Conservation (phyloP, 2,888 invertebrate genomes). For the Xylocampa areola region DNA sequence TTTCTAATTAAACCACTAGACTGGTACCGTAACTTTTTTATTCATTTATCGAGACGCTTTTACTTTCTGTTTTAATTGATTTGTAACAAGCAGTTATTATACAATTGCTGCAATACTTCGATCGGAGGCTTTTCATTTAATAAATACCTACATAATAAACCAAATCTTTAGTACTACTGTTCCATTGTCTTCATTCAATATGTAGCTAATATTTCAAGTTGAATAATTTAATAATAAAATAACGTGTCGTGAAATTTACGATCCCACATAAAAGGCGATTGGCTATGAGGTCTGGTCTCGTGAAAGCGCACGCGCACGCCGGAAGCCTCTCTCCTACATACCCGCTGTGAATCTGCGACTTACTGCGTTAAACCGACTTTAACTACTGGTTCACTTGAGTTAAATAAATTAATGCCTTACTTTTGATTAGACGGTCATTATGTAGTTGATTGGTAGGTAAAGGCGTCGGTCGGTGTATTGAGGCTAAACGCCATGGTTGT, state of each 20-base stretch:
- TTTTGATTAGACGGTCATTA: conserved; percentile 75
- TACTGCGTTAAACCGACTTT: conserved; percentile 62
- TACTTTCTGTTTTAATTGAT: conserved; percentile 36
- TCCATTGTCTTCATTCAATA: conserved; percentile 32
- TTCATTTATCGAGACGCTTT: conserved; percentile 17
- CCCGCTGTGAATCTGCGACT: conserved; percentile 70
- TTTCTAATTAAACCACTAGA: conserved; percentile 23
- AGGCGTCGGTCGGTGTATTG: conserved; percentile 66
- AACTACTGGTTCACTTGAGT: conserved; percentile 65
- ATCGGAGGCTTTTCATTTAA: conserved; percentile 9
- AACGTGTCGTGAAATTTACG: conserved; percentile 63
- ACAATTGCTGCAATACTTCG: conserved; percentile 24
- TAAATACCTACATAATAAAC: conserved; percentile 22
- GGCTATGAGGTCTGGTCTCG: conserved; percentile 66
- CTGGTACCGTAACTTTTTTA: conserved; percentile 13
- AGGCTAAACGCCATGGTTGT: conserved; percentile 60
- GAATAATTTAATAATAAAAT: conserved; percentile 59
- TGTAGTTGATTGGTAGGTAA: conserved; percentile 66
- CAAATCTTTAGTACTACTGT: conserved; percentile 15
- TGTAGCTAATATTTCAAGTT: conserved; percentile 30
- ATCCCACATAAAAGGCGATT: conserved; percentile 64
- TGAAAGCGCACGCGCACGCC: conserved; percentile 68
- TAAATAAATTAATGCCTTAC: conserved; percentile 69
- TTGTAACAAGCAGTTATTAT: conserved; percentile 14
- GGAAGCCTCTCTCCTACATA: conserved; percentile 66